These are phyloP conservation scores for Porites evermanni DNA, from an alignment of 92 coral and sea anemone genomes.

Conservation along the genomic window DNA sequence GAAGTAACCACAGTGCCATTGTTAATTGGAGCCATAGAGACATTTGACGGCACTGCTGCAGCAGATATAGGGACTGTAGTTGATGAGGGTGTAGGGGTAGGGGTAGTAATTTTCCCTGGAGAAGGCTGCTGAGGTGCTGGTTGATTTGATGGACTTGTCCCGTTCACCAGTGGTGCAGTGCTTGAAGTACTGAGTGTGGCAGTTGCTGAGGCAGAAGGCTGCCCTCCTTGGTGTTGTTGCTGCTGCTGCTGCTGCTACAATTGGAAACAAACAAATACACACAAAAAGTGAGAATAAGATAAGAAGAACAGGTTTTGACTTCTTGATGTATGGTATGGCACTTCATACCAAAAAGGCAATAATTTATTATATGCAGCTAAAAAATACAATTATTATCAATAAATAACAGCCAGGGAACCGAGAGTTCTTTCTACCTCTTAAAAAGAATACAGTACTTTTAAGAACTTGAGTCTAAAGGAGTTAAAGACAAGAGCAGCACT, in stretches of 20 bases:
- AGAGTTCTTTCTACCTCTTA: no score
- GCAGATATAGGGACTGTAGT: conserved; percentile 45
- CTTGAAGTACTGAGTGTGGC: conserved; percentile 21
- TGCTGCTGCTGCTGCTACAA: conserved; percentile 33
- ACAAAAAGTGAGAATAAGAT: neutral
- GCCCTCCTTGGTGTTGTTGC: conserved; percentile 28
- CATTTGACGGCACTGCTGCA: conserved; percentile 57
- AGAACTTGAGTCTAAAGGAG: no score
- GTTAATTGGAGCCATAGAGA: conserved; percentile 55
- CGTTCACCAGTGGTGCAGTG: conserved; percentile 34
- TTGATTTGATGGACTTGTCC: conserved; percentile 26
- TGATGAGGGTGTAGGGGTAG: conserved; percentile 19
- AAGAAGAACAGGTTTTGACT: neutral
- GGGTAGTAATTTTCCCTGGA: neutral
- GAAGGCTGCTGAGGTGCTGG: neutral
- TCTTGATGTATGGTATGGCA: no score
- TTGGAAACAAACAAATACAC: neutral
- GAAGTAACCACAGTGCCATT: conserved; percentile 63
- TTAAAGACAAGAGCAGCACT: no score
- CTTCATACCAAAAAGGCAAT: no score
- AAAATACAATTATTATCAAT: no score
- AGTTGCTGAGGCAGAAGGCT: neutral
- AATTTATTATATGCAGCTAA: no score
- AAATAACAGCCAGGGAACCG: no score
- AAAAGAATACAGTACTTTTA: no score